Conservation (phyloP, 2,113 vertebrate species). For the Sclerurus mexicanus region DNA sequence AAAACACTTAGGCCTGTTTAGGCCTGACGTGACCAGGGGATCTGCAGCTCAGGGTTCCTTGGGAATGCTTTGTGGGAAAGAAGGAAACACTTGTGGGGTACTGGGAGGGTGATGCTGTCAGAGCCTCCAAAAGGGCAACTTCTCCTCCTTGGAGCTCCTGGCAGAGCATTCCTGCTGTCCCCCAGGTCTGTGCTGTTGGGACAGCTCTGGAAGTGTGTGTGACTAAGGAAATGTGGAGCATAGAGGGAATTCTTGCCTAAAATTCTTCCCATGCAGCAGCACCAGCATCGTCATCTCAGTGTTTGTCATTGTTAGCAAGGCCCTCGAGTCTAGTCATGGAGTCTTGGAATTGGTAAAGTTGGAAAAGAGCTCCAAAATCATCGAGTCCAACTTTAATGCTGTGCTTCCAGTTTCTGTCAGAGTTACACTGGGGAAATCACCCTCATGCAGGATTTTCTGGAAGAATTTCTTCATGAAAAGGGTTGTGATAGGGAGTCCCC, state of each 20-base stretch:
- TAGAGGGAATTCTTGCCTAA: background rate
- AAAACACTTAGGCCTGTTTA: background rate
- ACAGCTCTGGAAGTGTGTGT: background rate
- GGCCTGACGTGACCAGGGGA: background rate
- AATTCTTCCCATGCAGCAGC: background rate
- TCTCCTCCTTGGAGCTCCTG: background rate
- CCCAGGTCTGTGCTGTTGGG: background rate
- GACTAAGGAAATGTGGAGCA: background rate
- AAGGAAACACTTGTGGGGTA: background rate
- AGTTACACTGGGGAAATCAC: rapidly evolving
- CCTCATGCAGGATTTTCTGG: background rate
- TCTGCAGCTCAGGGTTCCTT: background rate
- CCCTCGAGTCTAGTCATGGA: rapidly evolving
- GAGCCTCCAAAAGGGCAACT: background rate
- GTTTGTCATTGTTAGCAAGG: background rate
- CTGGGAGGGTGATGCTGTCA: background rate
- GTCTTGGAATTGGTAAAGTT: background rate
- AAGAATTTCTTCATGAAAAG: background rate
- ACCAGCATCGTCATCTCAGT: rapidly evolving
- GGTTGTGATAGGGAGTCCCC: too few species aligned
- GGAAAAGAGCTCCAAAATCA: background rate
- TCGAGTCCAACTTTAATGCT: rapidly evolving
- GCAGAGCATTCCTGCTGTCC: background rate
- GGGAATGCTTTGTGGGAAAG: background rate
- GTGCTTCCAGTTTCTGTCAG: background rate